phyloP scores from a whole-genome alignment of 1,140 invertebrate species.

The Catajapyx aquilonaris region DNA sequence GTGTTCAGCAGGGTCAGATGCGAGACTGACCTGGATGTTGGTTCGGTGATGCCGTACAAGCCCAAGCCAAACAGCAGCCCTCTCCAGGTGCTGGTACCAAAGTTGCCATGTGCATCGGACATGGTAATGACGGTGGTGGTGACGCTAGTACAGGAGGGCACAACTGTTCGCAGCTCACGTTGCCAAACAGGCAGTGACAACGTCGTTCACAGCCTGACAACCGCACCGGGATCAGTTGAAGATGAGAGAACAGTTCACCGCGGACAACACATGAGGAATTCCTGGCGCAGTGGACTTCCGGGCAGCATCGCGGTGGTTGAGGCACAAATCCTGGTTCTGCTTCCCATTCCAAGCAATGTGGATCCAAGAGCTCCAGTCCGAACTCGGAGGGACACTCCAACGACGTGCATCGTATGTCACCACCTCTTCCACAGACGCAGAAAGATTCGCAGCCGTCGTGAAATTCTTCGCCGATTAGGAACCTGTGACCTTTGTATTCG shows the following conservation, averaged over 20 bases:
- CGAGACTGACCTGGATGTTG: too few relatives aligned
- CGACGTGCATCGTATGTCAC: slow-evolving; percentile 47
- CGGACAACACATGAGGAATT: slow-evolving; percentile 34
- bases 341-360: slow-evolving; percentile 66
- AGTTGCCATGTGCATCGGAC: slow-evolving; percentile 37
- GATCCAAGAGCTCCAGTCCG: slow-evolving; percentile 57
- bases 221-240: slow-evolving; percentile 38
- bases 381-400: slow-evolving; percentile 63
- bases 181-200: slow-evolving; percentile 70
- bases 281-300: slow-evolving; percentile 26
- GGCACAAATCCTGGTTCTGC: slow-evolving; percentile 46
- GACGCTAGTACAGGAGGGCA: slow-evolving; percentile 49
- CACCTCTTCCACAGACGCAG: slow-evolving; percentile 41
- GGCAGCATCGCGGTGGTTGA: slow-evolving; percentile 58
- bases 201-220: slow-evolving; percentile 56
- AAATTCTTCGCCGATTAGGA: slow-evolving; percentile 36
- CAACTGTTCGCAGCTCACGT: slow-evolving; percentile 53
- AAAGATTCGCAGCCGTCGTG: slow-evolving; percentile 50
- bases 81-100: slow-evolving; percentile 40
- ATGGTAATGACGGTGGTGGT: slow-evolving; percentile 48
- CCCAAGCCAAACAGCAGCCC: slow-evolving; percentile 56
- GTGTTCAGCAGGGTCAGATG: too few relatives aligned
- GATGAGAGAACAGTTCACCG: slow-evolving; percentile 51
- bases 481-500: slow-evolving; percentile 30
- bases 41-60: too few relatives aligned